These are phyloP conservation scores for honey bee (Apis mellifera) DNA, from an alignment of 1,140 invertebrate species.

Conservation along the genomic window DNA sequence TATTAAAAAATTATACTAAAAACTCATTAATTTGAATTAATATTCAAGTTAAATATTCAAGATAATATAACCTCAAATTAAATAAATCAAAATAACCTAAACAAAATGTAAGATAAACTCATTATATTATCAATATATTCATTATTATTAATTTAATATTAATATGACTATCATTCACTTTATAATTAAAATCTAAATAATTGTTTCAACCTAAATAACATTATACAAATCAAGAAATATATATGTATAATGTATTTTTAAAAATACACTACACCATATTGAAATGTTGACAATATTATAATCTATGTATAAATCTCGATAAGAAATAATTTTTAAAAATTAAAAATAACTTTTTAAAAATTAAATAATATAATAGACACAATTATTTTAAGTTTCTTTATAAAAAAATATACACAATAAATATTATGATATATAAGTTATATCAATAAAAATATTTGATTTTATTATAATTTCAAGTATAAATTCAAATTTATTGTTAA, in stretches of 20 bases:
- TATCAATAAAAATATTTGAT: not conserved
- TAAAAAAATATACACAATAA: not conserved
- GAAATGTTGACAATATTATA: not conserved
- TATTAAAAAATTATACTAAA: slow-evolving; percentile 44
- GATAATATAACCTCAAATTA: slow-evolving; percentile 1
- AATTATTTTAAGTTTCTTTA: not conserved
- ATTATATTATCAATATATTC: not conserved
- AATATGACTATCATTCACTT: not conserved
- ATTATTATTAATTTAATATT: not conserved
- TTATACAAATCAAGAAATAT: not conserved
- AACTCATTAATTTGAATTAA: not conserved
- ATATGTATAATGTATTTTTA: not conserved
- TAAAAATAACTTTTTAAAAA: not conserved
- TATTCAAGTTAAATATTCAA: slow-evolving; percentile 26
- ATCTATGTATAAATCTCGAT: not conserved
- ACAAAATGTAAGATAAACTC: not conserved
- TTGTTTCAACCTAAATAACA: not conserved
- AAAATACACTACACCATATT: not conserved
- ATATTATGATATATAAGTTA: not conserved
- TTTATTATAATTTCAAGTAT: too few species aligned
- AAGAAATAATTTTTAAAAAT: too few species aligned
- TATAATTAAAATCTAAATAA: not conserved
- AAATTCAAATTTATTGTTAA: too few species aligned
- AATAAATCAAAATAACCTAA: slow-evolving; percentile 33
- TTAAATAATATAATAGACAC: not conserved